Percentiles rank a stretch among this genome's conserved stretches.
phyloP scores from a whole-genome alignment of 2,888 invertebrate species.

The Pristionchus mayeri region DNA sequence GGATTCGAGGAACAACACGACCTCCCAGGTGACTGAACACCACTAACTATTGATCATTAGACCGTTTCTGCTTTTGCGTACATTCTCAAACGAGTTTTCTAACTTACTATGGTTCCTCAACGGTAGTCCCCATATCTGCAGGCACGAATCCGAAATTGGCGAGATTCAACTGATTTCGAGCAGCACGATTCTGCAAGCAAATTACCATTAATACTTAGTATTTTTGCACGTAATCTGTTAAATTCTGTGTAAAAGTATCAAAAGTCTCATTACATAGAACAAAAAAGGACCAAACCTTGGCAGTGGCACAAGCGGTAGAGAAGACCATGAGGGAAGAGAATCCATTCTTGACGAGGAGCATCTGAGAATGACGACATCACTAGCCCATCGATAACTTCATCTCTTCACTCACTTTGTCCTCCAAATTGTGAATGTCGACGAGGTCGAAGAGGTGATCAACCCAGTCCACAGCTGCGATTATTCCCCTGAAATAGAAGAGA shows the following conservation, averaged over 20 bases:
- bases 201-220: neutral
- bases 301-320: slow-evolving; percentile 60
- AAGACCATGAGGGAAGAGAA: slow-evolving; percentile 74
- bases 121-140: slow-evolving; percentile 61
- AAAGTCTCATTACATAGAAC: too few species aligned
- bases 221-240: neutral
- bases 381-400: neutral
- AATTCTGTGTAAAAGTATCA: too few species aligned
- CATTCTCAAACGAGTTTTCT: neutral
- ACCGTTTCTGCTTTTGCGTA: too few species aligned
- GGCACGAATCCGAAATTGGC: slow-evolving; percentile 72
- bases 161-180: slow-evolving; percentile 69
- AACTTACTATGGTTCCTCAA: slow-evolving; percentile 68
- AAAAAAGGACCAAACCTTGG: slow-evolving; percentile 56
- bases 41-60: neutral
- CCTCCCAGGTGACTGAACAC: slow-evolving; percentile 73
- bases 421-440: slow-evolving; percentile 72
- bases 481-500: slow-evolving; percentile 49
- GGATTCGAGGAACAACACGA: slow-evolving; percentile 68
- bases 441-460: slow-evolving; percentile 74
- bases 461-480: slow-evolving; percentile 74
- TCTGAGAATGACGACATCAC: slow-evolving; percentile 51
- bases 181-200: slow-evolving; percentile 45
- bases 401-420: slow-evolving; percentile 66
- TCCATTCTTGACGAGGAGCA: slow-evolving; percentile 70